Evolutionary conservation across 2,888 invertebrate species (phyloP), one percentile per base, ranked within the genome.

Genomic region (Leptinotarsa peninsularis): DNA sequence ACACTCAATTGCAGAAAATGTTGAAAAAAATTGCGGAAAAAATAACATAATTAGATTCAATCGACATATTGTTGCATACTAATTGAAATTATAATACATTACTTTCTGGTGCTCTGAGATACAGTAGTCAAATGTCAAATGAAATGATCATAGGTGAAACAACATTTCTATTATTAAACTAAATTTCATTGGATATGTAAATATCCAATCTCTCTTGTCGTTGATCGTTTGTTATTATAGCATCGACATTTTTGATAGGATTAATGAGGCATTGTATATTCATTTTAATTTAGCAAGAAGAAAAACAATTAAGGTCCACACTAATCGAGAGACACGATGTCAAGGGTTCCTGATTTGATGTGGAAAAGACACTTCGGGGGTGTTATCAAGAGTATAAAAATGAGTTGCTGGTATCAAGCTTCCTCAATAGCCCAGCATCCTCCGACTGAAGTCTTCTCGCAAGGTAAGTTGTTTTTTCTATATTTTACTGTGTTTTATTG

Each of bases 331-430:
- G 18, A 63, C n/a, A 33, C 4, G 7, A 49, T 76, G 76, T 76
- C 76, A 76, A 50, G 49, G 52, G 60, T 73, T 67, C 49, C 66
- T 71, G 69, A 71, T 70, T n/a, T 73, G 76, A 73, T 66, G 69
- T 72, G 21, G 33, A 69, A 66, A 67, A 69, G 75, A 76, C 74
- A 74, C 69, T 68, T 73, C 73, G 77, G 80, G 75, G 77, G 79
- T 79, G 80, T 73, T 67, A 76, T 49, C 67, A 27, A 74, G n/a
- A 71, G 66, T 80, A 81, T 81, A 81, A 80, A 81, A 77, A 66
- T 54, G 54, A 23, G 73, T 52, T 73, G 75, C 74, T 78, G 18
- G 58, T 49, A n/a, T 60, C 23, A 13, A 70, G 7, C 58, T 70
- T 70, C 50, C 70, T 60, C 70, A 70, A 43, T 58, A 70, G 49